phyloP scores from a whole-genome alignment of 2,797 vertebrate genomes.

The Notolabrus celidotus region DNA sequence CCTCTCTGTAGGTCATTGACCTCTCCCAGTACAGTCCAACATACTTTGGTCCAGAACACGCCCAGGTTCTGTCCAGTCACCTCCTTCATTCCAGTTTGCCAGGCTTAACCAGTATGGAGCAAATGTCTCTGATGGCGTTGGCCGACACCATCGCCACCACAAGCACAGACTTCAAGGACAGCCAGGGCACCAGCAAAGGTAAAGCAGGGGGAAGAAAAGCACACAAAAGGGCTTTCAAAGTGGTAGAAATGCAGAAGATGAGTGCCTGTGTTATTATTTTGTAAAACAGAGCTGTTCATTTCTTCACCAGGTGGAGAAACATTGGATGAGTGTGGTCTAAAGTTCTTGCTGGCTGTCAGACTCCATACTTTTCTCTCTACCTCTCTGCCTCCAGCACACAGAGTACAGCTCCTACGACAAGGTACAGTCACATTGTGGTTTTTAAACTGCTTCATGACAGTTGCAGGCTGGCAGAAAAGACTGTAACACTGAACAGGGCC shows the following conservation, averaged over 20 bases:
- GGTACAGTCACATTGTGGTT: slow-evolving; percentile 78
- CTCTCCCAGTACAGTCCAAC: slow-evolving; percentile 95
- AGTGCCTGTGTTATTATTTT: slow-evolving; percentile 1
- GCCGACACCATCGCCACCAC: slow-evolving; percentile 97
- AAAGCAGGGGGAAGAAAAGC: slow-evolving; percentile 10
- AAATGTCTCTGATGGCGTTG: slow-evolving; percentile 98
- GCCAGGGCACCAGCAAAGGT: slow-evolving; percentile 90
- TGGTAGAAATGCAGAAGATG: not conserved
- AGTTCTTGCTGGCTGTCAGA: slow-evolving; percentile 94
- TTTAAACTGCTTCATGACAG: slow-evolving; percentile 1
- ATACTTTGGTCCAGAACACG: slow-evolving; percentile 95
- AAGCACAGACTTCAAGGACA: slow-evolving; percentile 94
- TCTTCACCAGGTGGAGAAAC: slow-evolving; percentile 92
- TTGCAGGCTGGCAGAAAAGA: not conserved
- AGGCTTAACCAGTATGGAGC: slow-evolving; percentile 95
- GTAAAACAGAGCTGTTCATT: slow-evolving; percentile 21
- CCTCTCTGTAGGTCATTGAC: slow-evolving; percentile 89
- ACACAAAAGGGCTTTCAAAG: not conserved
- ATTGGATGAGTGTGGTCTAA: slow-evolving; percentile 97
- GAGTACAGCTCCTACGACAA: slow-evolving; percentile 93
- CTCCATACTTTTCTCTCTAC: slow-evolving; percentile 96
- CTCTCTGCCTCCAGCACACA: slow-evolving; percentile 91
- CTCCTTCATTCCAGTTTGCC: slow-evolving; percentile 97
- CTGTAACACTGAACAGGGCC: not conserved
- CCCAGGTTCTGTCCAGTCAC: slow-evolving; percentile 94